Evolutionary conservation across 1,140 invertebrate species (phyloP), one percentile per base, ranked within the genome.

Genomic region (Notospermus geniculatus): DNA sequence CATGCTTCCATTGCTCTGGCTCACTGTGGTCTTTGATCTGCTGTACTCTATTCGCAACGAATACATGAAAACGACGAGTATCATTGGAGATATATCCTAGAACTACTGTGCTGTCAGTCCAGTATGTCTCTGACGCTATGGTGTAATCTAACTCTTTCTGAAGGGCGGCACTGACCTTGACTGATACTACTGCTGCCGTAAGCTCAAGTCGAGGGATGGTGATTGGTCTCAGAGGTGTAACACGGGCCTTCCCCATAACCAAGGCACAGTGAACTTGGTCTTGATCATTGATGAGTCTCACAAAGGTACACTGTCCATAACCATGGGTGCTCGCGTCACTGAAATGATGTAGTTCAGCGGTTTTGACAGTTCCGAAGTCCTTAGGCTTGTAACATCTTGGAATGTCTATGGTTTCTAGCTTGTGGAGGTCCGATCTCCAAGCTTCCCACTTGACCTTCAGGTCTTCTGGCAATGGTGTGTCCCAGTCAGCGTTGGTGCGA

Each of bases 301-400:
- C 13, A 13, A 7, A 36, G 1, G 60, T 59, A 46, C 64, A 65
- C 39, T 65, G 64, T 2, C 63, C 64, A 53, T 67, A 72, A 11
- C 71, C 66, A 9, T 19, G 46, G 9, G 54, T 56, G 58, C 65
- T 67, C 0, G 66, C 66, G 62, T 64, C 68, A 15, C 66, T 67
- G 27, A 69, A 68, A 53, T 67, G 63, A 64, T 71, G 66, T n/a
- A 71, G 23, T 46, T 68, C 54, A 0, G 27, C 70, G 1, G 28
- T 36, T 11, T 15, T 17, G n/a, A 13, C 67, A 55, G 7, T 46
- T 32, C 32, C 32, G n/a, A n/a, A n/a, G n/a, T n/a, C n/a, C n/a
- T 7, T 25, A 19, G 11, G 7, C 9, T 19, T 7, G 11, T 25
- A 11, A 11, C 25, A 25, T 17, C 22, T 53, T 53, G 22, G 25